A percentile compares a stretch with the other conserved stretches of the same genome.
Conservation (phyloP, 2,797 vertebrate genomes). For the Myotis pilosus region DNA sequence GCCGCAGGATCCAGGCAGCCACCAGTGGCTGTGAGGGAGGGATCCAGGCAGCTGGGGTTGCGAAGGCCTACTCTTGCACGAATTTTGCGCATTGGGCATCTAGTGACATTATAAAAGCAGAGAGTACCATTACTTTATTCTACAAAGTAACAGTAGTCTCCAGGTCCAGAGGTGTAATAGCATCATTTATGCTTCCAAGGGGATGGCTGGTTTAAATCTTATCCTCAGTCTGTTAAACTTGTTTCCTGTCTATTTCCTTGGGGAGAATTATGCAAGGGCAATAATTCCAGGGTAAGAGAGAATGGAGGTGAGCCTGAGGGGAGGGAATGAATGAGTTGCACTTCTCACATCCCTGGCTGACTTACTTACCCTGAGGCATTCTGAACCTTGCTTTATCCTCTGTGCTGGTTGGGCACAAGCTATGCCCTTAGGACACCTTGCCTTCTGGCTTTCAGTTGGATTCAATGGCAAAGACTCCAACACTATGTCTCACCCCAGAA, state of each 20-base stretch:
- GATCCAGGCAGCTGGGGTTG: no score
- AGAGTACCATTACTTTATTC: neutral
- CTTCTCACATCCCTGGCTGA: neutral
- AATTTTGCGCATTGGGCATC: no score
- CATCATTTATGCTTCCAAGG: slow-evolving; percentile 25
- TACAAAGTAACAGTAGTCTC: neutral
- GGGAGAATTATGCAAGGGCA: slow-evolving; percentile 52
- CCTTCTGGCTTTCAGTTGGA: neutral
- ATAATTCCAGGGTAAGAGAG: neutral
- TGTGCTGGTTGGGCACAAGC: neutral
- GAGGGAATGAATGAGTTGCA: neutral
- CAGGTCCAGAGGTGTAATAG: neutral
- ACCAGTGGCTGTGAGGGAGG: no score
- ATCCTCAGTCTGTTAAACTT: slow-evolving; percentile 59
- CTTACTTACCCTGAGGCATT: neutral
- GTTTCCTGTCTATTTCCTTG: slow-evolving; percentile 50
- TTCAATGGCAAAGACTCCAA: neutral
- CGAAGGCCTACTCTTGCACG: no score
- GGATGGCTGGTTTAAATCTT: slow-evolving; percentile 36
- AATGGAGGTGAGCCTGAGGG: neutral
- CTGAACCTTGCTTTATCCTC: neutral
- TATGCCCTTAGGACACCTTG: neutral
- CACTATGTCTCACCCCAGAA: neutral
- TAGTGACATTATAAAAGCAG: neutral
- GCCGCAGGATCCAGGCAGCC: no score